Evolutionary conservation across 2,888 invertebrate genomes (phyloP).

Genomic region (Thalpophila matura): DNA sequence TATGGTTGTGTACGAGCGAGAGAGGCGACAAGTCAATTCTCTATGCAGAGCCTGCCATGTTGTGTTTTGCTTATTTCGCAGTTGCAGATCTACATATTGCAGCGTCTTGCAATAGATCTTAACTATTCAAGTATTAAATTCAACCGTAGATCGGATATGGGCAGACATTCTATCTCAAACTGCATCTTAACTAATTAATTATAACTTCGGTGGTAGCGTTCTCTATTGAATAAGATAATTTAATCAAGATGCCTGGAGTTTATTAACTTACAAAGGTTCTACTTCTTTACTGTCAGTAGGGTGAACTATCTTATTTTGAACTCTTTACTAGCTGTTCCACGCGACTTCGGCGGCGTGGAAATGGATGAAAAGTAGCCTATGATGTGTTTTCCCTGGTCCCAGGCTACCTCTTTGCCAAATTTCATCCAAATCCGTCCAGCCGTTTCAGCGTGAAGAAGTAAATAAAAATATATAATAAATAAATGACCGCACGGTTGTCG

Average conservation of each 20-base stretch:
- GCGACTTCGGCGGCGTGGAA: too few species aligned
- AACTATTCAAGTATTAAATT: neutral
- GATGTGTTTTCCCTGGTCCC: too few species aligned
- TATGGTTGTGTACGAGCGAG: too few species aligned
- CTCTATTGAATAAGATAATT: conserved; percentile 28
- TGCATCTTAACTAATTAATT: conserved; percentile 41
- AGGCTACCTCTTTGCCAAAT: too few species aligned
- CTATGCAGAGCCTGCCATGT: neutral
- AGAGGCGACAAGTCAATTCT: too few species aligned
- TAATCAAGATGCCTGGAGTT: conserved; percentile 19
- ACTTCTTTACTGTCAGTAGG: neutral
- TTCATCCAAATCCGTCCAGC: too few species aligned
- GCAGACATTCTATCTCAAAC: conserved; percentile 27
- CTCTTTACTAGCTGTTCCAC: too few species aligned
- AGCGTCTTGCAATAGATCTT: neutral
- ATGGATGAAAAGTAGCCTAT: too few species aligned
- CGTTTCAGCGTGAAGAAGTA: too few species aligned
- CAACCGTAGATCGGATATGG: neutral
- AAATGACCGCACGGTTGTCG: too few species aligned
- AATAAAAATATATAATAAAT: too few species aligned
- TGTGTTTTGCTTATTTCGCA: neutral
- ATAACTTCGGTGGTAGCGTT: conserved; percentile 4
- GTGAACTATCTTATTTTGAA: neutral
- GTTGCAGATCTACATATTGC: neutral
- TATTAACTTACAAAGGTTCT: conserved; percentile 19